Conservation (phyloP, 64 coral and sea anemone species). For the Pocillopora verrucosa region DNA sequence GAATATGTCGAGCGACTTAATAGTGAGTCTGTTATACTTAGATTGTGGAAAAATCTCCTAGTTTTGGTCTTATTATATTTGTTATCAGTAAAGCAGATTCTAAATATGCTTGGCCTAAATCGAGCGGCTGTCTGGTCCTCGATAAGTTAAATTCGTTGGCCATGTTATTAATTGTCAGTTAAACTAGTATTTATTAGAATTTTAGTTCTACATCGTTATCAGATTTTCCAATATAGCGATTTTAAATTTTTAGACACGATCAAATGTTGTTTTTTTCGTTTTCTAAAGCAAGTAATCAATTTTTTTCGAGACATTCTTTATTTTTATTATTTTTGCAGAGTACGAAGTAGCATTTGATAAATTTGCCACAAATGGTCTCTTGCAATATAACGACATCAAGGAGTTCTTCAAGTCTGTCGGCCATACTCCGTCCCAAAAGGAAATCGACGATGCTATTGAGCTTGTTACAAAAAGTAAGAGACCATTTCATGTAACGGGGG, state of each 20-base stretch:
- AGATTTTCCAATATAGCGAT: too few relatives aligned
- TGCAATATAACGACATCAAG: constrained; percentile 87
- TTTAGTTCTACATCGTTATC: too few relatives aligned
- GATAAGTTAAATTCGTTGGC: too few relatives aligned
- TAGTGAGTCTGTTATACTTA: constrained; percentile 64
- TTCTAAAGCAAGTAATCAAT: background rate
- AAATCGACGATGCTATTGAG: constrained; percentile 94
- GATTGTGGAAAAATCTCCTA: too few relatives aligned
- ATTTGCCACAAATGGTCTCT: constrained; percentile 68
- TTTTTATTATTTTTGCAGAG: constrained; percentile 45
- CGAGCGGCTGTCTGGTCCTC: too few relatives aligned
- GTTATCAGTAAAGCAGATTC: too few relatives aligned
- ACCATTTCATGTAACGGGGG: too few relatives aligned
- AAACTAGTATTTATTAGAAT: too few relatives aligned
- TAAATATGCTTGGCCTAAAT: too few relatives aligned
- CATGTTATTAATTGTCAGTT: too few relatives aligned
- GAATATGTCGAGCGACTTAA: constrained; percentile 92
- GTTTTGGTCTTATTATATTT: too few relatives aligned
- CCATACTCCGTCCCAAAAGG: constrained; percentile 90
- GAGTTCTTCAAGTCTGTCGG: constrained; percentile 84
- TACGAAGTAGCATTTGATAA: constrained; percentile 97
- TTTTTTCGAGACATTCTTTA: background rate
- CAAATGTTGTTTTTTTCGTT: background rate
- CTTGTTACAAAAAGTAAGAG: constrained; percentile 85
- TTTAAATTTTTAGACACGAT: too few relatives aligned